These are phyloP conservation scores for Drosophila lini DNA, from an alignment of 1,140 invertebrate genomes.

Conservation along the genomic window DNA sequence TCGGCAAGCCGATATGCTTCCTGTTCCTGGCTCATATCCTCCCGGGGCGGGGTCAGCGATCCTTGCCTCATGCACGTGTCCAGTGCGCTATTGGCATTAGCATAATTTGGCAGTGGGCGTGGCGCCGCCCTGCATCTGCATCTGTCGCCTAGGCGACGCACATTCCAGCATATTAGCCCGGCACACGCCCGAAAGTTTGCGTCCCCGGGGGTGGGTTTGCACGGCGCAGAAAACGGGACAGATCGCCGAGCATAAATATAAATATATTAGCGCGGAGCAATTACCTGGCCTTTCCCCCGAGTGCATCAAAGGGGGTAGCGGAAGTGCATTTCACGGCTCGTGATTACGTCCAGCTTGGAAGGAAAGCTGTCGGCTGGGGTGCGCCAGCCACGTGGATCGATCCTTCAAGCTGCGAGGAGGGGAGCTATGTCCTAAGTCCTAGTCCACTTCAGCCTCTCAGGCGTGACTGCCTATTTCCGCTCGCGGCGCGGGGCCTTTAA, in stretches of 20 bases:
- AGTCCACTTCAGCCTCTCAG: slow-evolving; percentile 69
- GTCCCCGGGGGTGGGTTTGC: slow-evolving; percentile 6
- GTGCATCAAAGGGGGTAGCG: slow-evolving; percentile 46
- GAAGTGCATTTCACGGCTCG: slow-evolving; percentile 81
- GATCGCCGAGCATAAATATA: not conserved
- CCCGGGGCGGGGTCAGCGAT: slow-evolving; percentile 39
- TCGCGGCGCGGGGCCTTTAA: slow-evolving; percentile 39
- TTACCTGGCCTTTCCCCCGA: not conserved
- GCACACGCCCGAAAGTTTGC: slow-evolving; percentile 58
- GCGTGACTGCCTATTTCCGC: slow-evolving; percentile 80
- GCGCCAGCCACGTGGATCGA: slow-evolving; percentile 69
- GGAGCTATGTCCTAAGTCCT: slow-evolving; percentile 1
- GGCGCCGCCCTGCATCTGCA: slow-evolving; percentile 26
- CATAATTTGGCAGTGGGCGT: slow-evolving; percentile 59
- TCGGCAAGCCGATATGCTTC: slow-evolving; percentile 50
- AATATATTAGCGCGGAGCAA: not conserved
- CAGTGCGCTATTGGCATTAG: slow-evolving; percentile 51
- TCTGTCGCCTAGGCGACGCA: slow-evolving; percentile 35
- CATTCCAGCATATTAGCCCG: slow-evolving; percentile 55
- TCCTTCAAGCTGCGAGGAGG: not conserved
- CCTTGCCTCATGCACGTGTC: slow-evolving; percentile 62
- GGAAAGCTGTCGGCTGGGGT: slow-evolving; percentile 55
- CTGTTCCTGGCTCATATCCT: slow-evolving; percentile 32
- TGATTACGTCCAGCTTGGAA: slow-evolving; percentile 49
- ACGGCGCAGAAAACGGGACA: not conserved